Evolutionary conservation across 2,113 vertebrate genomes (phyloP), one percentile per base, ranked within the genome.

Genomic region (Sander vitreus): DNA sequence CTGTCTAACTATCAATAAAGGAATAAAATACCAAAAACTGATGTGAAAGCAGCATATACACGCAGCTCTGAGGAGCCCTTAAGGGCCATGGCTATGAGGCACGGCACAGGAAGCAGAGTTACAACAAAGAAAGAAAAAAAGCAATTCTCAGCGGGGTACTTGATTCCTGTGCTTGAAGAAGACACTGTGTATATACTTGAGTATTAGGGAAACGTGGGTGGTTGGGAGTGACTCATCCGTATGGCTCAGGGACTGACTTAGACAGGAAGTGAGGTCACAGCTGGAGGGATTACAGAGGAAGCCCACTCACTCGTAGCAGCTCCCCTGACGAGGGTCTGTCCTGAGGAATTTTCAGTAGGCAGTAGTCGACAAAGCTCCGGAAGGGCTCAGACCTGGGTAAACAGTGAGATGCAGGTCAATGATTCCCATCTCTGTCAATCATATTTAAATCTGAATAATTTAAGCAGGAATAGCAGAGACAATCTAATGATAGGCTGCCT

Each of bases 281-380:
- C 83, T 84, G 74, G 73, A 63, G 66, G 73, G 74, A 85, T 88
- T 76, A 91, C 68, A 80, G 58, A 86, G 68, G 78, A 85, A 79
- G 83, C 76, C 88, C 79, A 91, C 95, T 98, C 96, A 99, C 98
- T 96, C 94, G 95, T 95, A 99, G 95, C 73, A 99, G 96, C 90
- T 99, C 98, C 75, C 94, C 94, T 51, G 98, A 98, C 1, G 97
- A 97, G 79, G 97, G 98, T 93, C 98, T 96, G 96, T 99, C 98
- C 96, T 99, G 98, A 97, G 98, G 98, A 96, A 98, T 97, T 96
- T 99, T 99, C 95, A 97, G 97, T 95, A 99, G 97, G 97, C 98
- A 99, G 96, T 97, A 98, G 96, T 99, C 97, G 86, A 99, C 97
- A 89, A 99, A 99, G 96, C 96, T 97, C 93, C 97, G 96, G 93